Evolutionary conservation across 2,888 invertebrate genomes (phyloP), one percentile per base, ranked within the genome.

Genomic region (Polia nebulosa): DNA sequence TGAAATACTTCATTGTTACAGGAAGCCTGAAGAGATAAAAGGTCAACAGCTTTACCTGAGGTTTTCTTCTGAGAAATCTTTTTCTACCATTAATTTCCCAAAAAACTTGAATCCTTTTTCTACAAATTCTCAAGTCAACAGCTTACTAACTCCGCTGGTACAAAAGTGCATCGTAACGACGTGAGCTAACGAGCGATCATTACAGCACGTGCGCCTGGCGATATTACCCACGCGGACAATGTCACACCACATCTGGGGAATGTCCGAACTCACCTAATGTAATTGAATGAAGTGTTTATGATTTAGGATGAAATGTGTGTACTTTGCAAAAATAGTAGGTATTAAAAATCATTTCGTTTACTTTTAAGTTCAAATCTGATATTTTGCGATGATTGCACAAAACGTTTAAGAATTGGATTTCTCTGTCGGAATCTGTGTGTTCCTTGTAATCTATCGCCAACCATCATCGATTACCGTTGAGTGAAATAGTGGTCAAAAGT

Each of bases 121-220:
- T 9, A 47, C 22, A 76, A 80, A 53, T 53, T 81, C 81, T 53
- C 81, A 81, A 81, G 65, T 73, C 60, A 25, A 58, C 53, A 81
- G 78, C 53, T 59, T 61, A 71, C 62, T 55, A 57, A 56, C 64
- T 58, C 59, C 29, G 47, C 29, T 36, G 36, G 63, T 70, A 82
- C 83, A 73, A 84, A 82, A 82, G 84, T 82, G 81, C 81, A 83
- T 72, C 68, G 80, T 81, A 86, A 84, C 87, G 80, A 75, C 55
- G 61, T 45, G 69, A 81, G 72, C 83, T 86, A 87, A 86, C 87
- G 87, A 87, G 84, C 75, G 74, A 78, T 83, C 87, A 78, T 85
- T 83, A 81, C 72, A 65, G 64, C 81, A 76, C 80, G 83, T 83
- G 78, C 74, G 39, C 63, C 49, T 22, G 22, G 62, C 69, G 62